These are phyloP conservation scores for Hystrix brachyura DNA, from an alignment of 2,113 vertebrate genomes.

Conservation along the genomic window DNA sequence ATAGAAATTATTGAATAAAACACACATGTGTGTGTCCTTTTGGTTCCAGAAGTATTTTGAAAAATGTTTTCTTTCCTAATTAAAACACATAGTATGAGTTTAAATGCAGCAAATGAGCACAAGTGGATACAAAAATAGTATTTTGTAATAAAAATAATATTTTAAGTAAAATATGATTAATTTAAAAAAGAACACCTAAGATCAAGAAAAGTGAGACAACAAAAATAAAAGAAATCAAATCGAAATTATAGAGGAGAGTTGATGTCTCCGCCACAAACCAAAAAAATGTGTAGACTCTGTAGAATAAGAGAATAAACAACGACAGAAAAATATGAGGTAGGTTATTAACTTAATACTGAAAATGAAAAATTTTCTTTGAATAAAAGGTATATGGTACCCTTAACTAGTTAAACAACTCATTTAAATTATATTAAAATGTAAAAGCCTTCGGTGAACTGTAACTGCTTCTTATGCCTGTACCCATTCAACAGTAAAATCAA, in stretches of 20 bases:
- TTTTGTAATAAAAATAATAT: not conserved
- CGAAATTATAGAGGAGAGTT: not conserved
- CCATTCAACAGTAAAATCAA: not conserved
- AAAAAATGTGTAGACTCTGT: not conserved
- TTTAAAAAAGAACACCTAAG: not conserved
- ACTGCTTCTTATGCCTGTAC: not conserved
- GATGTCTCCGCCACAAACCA: not conserved
- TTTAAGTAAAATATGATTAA: not conserved
- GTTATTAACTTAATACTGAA: not conserved
- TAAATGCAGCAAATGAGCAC: not conserved
- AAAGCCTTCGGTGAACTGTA: not conserved
- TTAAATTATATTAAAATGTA: not conserved
- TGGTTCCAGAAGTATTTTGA: not conserved
- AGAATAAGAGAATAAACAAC: not conserved
- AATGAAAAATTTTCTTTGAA: not conserved
- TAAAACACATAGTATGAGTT: not conserved
- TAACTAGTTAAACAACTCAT: not conserved
- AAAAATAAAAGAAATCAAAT: not conserved
- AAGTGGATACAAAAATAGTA: not conserved
- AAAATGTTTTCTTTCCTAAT: not conserved
- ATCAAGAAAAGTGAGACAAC: not conserved
- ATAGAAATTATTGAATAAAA: not conserved
- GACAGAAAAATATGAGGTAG: not conserved
- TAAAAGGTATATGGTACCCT: not conserved
- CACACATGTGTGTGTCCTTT: not conserved